phyloP scores from a whole-genome alignment of 1,140 invertebrate genomes.

The Periplaneta americana region DNA sequence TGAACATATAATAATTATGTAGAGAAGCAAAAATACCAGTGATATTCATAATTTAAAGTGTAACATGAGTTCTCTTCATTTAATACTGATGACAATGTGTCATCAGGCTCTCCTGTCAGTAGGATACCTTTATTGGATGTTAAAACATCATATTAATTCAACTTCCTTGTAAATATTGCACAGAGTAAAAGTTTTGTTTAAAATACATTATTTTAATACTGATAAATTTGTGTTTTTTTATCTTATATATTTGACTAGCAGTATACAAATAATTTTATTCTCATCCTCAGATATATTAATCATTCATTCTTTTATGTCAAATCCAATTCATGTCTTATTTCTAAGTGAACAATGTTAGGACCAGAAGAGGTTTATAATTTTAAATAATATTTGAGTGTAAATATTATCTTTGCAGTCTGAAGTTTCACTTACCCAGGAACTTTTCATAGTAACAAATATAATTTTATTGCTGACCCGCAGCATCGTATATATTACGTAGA shows the following conservation, averaged over 20 bases:
- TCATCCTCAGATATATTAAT: neutral
- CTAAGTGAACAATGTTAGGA: neutral
- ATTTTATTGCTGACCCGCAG: neutral
- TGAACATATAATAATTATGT: no score
- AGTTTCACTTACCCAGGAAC: neutral
- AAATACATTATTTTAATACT: neutral
- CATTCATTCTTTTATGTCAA: neutral
- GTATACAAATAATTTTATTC: neutral
- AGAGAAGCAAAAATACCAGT: neutral
- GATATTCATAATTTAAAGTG: neutral
- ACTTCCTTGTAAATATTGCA: neutral
- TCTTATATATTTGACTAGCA: neutral
- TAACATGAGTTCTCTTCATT: neutral
- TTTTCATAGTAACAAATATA: neutral
- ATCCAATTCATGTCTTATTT: neutral
- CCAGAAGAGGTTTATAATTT: neutral
- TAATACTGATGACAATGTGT: no score
- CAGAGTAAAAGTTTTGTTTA: neutral
- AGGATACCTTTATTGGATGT: neutral
- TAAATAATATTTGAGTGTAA: neutral
- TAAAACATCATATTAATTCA: neutral
- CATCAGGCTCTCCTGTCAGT: neutral
- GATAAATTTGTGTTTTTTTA: neutral
- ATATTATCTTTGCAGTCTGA: neutral
- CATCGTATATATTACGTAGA: no score